A percentile compares a stretch with the other conserved stretches of the same genome.
Conservation (phyloP, 2,888 invertebrate genomes). For the Timandra comae region DNA sequence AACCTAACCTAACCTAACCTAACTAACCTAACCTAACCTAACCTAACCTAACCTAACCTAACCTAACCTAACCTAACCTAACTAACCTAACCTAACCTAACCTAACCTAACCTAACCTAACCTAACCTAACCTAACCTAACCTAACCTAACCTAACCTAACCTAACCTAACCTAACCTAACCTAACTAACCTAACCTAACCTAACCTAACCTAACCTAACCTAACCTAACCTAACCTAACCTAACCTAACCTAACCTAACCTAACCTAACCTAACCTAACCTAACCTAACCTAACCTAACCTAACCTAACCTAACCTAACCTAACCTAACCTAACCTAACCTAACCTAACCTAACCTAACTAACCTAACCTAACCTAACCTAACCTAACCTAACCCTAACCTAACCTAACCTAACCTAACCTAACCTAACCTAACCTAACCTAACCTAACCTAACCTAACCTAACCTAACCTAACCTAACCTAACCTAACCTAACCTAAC, state of each 20-base stretch:
- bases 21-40: too few relatives aligned
- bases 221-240: constrained; percentile 2
- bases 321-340: not conserved
- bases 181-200: constrained; percentile 6
- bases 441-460: constrained; percentile 1
- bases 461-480: not conserved
- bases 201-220: constrained; percentile 3
- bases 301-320: not conserved
- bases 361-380: not conserved
- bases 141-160: constrained; percentile 6
- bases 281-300: constrained; percentile 1
- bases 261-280: constrained; percentile 1
- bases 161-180: constrained; percentile 8
- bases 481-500: not conserved
- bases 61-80: too few relatives aligned
- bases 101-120: too few relatives aligned
- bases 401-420: constrained; percentile 1
- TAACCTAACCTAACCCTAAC: too few relatives aligned
- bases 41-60: too few relatives aligned
- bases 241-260: constrained; percentile 1
- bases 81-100: too few relatives aligned
- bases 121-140: too few relatives aligned
- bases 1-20: too few relatives aligned
- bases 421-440: not conserved
- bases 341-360: not conserved